Percentiles rank a stretch among this genome's conserved stretches.
Conservation (phyloP, 1,140 invertebrate species). For the Drosophila truncata region DNA sequence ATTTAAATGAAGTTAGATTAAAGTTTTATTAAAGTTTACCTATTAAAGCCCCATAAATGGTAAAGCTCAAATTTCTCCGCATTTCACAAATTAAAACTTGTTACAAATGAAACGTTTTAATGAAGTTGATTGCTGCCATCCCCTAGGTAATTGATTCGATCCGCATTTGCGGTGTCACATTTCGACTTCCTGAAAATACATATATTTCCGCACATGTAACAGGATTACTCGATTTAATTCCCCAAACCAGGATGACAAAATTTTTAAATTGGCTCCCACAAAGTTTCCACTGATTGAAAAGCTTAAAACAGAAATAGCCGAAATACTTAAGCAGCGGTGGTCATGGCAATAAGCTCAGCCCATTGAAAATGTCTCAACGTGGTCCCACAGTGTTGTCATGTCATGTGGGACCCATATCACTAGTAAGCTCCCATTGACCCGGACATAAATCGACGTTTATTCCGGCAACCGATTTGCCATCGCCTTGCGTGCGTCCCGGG, state of each 20-base stretch:
- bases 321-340: slow-evolving; percentile 65
- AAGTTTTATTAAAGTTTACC: background rate
- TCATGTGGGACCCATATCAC: slow-evolving; percentile 49
- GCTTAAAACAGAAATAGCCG: slow-evolving; percentile 40
- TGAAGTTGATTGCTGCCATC: slow-evolving; percentile 7
- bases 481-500: slow-evolving; percentile 34
- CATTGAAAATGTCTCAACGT: slow-evolving; percentile 30
- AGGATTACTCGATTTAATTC: slow-evolving; percentile 31
- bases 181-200: slow-evolving; percentile 2
- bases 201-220: slow-evolving; percentile 13
- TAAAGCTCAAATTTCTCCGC: background rate
- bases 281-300: slow-evolving; percentile 60
- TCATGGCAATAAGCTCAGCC: slow-evolving; percentile 61
- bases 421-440: slow-evolving; percentile 35
- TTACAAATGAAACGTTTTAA: slow-evolving; percentile 2
- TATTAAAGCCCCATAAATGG: background rate
- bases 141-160: slow-evolving; percentile 28
- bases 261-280: slow-evolving; percentile 18
- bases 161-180: slow-evolving; percentile 12
- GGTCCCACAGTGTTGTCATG: slow-evolving; percentile 3
- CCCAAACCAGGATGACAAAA: background rate
- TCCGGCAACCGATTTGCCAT: slow-evolving; percentile 34
- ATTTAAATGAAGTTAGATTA: background rate
- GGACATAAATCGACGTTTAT: slow-evolving; percentile 52
- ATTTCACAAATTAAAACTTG: background rate